These are phyloP conservation scores for Drosophila arawakana DNA, from an alignment of 1,140 invertebrate species.

Conservation along the genomic window DNA sequence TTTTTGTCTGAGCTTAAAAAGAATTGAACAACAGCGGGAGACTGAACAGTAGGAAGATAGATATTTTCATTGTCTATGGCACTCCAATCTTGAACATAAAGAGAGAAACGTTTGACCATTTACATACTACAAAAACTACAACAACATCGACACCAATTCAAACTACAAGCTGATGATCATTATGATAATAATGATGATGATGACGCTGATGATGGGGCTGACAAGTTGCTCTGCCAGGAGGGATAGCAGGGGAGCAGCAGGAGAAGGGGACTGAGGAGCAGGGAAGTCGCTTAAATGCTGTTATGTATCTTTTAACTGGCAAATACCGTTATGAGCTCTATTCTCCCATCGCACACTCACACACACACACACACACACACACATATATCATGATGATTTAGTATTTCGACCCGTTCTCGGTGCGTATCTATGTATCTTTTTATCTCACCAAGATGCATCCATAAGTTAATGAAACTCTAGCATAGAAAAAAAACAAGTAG, in stretches of 20 bases:
- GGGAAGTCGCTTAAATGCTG: conserved; percentile 41
- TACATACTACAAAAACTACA: conserved; percentile 48
- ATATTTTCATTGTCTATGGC: conserved; percentile 47
- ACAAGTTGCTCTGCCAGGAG: conserved; percentile 27
- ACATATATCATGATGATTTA: conserved; percentile 38
- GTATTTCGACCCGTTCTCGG: conserved; percentile 39
- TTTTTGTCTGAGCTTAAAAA: conserved; percentile 18
- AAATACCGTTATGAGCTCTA: conserved; percentile 45
- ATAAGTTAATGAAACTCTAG: conserved; percentile 43
- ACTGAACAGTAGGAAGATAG: conserved; percentile 48
- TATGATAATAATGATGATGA: conserved; percentile 1
- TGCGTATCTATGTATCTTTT: conserved; percentile 21
- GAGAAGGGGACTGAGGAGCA: neutral
- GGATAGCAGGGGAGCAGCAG: neutral
- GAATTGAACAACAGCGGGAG: conserved; percentile 53
- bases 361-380: neutral
- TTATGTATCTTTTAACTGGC: conserved; percentile 56
- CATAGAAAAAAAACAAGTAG: conserved; percentile 29
- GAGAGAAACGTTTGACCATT: conserved; percentile 52
- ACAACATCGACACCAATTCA: conserved; percentile 46
- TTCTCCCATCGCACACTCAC: conserved; percentile 12
- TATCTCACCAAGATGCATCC: conserved; percentile 13
- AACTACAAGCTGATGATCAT: conserved; percentile 30
- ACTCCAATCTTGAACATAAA: conserved; percentile 36
- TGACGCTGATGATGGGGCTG: conserved; percentile 31